Conservation (phyloP, 2,113 vertebrate genomes). For the Strix uralensis region DNA sequence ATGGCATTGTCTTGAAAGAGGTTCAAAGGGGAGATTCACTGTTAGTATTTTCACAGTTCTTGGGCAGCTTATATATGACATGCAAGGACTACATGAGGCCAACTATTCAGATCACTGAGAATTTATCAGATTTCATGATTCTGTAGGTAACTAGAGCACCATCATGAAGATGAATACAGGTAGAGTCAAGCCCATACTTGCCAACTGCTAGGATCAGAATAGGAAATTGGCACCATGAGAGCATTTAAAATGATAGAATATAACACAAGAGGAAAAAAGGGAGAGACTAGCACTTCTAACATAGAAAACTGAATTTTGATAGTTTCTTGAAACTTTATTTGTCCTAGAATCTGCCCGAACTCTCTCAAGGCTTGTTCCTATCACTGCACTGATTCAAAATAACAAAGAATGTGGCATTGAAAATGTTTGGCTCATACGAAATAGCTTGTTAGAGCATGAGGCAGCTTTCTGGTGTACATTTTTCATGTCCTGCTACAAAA, state of each 20-base stretch:
- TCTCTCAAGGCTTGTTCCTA: neutral
- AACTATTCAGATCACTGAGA: neutral
- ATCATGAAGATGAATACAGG: neutral
- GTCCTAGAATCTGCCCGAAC: neutral
- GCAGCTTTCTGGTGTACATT: neutral
- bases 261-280: neutral
- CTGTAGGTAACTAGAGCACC: neutral
- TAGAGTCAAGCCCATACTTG: neutral
- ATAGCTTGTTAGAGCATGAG: neutral
- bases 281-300: neutral
- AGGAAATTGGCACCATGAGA: neutral
- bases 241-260: neutral
- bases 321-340: neutral
- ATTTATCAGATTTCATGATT: neutral
- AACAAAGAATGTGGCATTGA: neutral
- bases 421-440: neutral
- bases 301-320: neutral
- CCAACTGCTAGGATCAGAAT: neutral
- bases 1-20: neutral
- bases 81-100: neutral
- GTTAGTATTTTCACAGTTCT: neutral
- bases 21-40: neutral
- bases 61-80: neutral
- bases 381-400: neutral
- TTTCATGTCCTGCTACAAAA: constrained; percentile 20